A percentile compares a stretch with the other conserved stretches of the same genome.
Evolutionary conservation across 2,797 vertebrate genomes (phyloP).

Genomic region (Vultur gryphus): DNA sequence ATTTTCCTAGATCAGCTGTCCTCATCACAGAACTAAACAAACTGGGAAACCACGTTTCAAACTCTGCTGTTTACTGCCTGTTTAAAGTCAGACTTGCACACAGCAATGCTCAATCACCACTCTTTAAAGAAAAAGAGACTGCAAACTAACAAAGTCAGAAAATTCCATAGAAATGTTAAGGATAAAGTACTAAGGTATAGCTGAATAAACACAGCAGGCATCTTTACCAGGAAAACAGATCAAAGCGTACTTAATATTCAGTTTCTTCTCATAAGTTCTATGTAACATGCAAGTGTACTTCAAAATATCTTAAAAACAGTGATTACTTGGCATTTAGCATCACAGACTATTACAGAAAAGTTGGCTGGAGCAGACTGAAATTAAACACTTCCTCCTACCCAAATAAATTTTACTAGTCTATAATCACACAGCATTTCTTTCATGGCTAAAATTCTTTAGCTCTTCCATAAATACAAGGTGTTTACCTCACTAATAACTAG

Average conservation of each 20-base stretch:
- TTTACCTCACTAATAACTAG: neutral
- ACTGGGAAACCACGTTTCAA: neutral
- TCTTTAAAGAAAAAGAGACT: neutral
- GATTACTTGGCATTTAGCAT: neutral
- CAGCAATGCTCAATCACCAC: neutral
- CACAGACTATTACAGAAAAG: neutral
- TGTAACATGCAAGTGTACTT: neutral
- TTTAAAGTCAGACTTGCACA: neutral
- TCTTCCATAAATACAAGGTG: neutral
- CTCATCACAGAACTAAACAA: neutral
- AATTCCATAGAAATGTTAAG: neutral
- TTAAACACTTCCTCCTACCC: constrained; percentile 1
- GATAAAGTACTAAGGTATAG: neutral
- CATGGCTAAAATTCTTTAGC: constrained; percentile 32
- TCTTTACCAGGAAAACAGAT: neutral
- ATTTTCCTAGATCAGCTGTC: neutral
- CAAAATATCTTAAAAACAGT: constrained; percentile 11
- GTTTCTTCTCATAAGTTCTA: neutral
- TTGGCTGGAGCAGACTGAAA: constrained; percentile 1
- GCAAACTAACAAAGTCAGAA: neutral
- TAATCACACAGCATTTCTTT: constrained; percentile 5
- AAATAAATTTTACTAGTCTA: neutral
- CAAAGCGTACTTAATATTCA: neutral
- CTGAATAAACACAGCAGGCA: neutral
- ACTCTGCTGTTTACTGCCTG: neutral